Conservation (phyloP, 2,888 invertebrate genomes). For the Hemistola chrysoprasaria region DNA sequence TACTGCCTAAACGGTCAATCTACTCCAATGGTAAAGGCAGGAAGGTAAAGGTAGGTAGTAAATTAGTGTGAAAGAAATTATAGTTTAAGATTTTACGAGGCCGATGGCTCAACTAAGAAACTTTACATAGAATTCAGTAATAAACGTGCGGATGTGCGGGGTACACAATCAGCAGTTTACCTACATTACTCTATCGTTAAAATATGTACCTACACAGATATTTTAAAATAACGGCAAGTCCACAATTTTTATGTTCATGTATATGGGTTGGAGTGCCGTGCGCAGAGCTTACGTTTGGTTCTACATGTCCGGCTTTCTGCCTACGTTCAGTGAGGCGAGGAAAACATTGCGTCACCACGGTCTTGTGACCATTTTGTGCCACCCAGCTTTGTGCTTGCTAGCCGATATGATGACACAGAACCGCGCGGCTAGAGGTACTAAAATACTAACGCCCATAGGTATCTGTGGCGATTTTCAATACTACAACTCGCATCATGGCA, state of each 20-base stretch:
- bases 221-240: constrained; percentile 55
- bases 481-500: too few relatives aligned
- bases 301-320: constrained; percentile 69
- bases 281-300: constrained; percentile 61
- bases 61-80: not conserved
- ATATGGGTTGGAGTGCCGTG: constrained; percentile 77
- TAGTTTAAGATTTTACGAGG: constrained; percentile 8
- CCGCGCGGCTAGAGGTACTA: constrained; percentile 20
- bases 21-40: too few relatives aligned
- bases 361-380: constrained; percentile 42
- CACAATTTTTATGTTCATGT: constrained; percentile 66
- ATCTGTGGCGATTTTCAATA: not conserved
- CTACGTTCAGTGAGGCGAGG: constrained; percentile 56
- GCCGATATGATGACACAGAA: constrained; percentile 27
- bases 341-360: constrained; percentile 73
- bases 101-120: constrained; percentile 5
- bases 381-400: constrained; percentile 31
- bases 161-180: constrained; percentile 14
- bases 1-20: too few relatives aligned
- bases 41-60: too few relatives aligned
- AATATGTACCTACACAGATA: constrained; percentile 44
- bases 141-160: constrained; percentile 14
- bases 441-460: constrained; percentile 2
- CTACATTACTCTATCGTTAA: constrained; percentile 27
- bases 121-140: constrained; percentile 3